A percentile compares a stretch with the other conserved stretches of the same genome.
These are phyloP conservation scores for Agonopterix subpropinquella DNA, from an alignment of 2,888 invertebrate genomes.

Conservation along the genomic window DNA sequence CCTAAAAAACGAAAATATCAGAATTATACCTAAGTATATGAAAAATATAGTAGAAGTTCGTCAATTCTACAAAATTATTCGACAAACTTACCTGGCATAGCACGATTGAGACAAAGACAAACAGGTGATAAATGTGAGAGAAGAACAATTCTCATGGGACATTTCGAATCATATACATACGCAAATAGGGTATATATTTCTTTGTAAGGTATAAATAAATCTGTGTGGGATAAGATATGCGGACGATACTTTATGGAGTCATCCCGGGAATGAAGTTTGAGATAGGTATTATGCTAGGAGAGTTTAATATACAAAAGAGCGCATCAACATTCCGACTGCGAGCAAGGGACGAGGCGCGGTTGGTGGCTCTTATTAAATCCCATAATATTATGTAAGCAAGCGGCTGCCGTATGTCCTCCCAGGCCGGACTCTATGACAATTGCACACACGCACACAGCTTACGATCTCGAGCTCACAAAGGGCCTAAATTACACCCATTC, in stretches of 20 bases:
- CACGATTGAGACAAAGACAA: slow-evolving; percentile 12
- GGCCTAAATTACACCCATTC: slow-evolving; percentile 44
- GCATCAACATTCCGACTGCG: slow-evolving; percentile 37
- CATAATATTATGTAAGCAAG: slow-evolving; percentile 28
- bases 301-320: slow-evolving; percentile 37
- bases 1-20: no score
- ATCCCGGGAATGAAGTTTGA: slow-evolving; percentile 36
- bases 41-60: no score
- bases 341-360: slow-evolving; percentile 16
- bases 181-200: slow-evolving; percentile 17
- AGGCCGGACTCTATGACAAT: slow-evolving; percentile 29
- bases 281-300: slow-evolving; percentile 23
- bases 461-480: slow-evolving; percentile 37
- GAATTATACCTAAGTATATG: no score
- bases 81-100: no score
- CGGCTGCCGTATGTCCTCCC: slow-evolving; percentile 13
- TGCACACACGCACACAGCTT: slow-evolving; percentile 9
- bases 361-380: slow-evolving; percentile 41
- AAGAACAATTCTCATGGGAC: slow-evolving; percentile 14
- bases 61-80: no score
- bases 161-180: slow-evolving; percentile 16
- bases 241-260: slow-evolving; percentile 39
- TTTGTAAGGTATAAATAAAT: slow-evolving; percentile 29
- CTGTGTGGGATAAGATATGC: slow-evolving; percentile 43
- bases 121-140: slow-evolving; percentile 20